Evolutionary conservation across 2,888 invertebrate species (phyloP).

Genomic region (Chironomus riparius): DNA sequence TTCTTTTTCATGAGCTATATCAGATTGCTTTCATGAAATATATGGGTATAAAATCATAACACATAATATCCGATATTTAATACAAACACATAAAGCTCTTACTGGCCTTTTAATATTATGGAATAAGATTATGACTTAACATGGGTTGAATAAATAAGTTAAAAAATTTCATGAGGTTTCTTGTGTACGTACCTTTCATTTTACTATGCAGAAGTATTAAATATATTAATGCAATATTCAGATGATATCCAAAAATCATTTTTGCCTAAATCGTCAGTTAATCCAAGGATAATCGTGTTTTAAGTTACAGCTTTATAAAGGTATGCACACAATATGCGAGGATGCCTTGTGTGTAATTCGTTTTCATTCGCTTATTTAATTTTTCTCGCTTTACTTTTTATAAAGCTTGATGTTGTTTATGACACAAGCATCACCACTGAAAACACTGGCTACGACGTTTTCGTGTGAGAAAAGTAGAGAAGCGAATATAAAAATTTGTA

Average conservation of each 20-base stretch:
- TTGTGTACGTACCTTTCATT: conserved; percentile 20
- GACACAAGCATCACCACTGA: neutral
- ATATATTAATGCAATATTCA: conserved; percentile 25
- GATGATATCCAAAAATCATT: conserved; percentile 27
- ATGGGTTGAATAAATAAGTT: no score
- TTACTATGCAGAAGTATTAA: conserved; percentile 25
- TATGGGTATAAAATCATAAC: no score
- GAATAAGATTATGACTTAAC: no score
- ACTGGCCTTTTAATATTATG: no score
- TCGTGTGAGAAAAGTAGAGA: neutral
- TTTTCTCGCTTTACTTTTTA: neutral
- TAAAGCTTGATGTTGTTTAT: neutral
- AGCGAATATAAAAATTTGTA: neutral
- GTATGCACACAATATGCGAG: neutral
- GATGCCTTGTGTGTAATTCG: no score
- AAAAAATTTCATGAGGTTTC: no score
- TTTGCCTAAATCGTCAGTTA: conserved; percentile 17
- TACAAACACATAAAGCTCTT: no score
- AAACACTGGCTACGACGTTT: neutral
- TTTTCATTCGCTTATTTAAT: no score
- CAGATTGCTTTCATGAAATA: no score
- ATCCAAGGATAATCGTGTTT: neutral
- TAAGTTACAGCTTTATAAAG: neutral
- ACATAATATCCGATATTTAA: no score
- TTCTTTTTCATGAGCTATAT: no score